Evolutionary conservation across 2,888 invertebrate genomes (phyloP).

Genomic region (Yponomeuta evonymella): DNA sequence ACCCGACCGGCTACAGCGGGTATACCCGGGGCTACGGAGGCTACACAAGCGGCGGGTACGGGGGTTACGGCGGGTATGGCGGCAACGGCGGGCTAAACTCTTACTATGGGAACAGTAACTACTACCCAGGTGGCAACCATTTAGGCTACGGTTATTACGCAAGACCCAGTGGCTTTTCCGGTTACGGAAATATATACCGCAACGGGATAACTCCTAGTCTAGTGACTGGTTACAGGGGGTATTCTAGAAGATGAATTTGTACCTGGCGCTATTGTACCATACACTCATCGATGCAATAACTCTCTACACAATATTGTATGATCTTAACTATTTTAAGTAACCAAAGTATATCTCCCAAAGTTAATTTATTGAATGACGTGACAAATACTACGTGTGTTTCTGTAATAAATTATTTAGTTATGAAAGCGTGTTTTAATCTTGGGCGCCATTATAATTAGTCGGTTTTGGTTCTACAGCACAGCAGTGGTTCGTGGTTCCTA

Average conservation of each 20-base stretch:
- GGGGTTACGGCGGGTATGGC: conserved; percentile 76
- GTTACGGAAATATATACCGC: conserved; percentile 58
- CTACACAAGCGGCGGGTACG: conserved; percentile 35
- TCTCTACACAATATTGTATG: neutral
- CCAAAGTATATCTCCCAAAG: conserved; percentile 42
- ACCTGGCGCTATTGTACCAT: neutral
- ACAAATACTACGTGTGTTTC: neutral
- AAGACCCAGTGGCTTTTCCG: conserved; percentile 31
- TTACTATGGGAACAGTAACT: conserved; percentile 76
- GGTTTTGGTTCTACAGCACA: no score
- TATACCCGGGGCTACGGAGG: conserved; percentile 22
- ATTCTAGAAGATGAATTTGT: conserved; percentile 46
- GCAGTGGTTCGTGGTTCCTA: no score
- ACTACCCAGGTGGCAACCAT: conserved; percentile 73
- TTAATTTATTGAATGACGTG: conserved; percentile 37
- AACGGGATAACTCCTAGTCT: conserved; percentile 63
- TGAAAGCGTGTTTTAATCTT: no score
- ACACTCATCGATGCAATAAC: no score
- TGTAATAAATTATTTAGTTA: neutral
- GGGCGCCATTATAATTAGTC: no score
- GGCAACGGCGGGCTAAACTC: conserved; percentile 77
- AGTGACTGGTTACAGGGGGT: conserved; percentile 71
- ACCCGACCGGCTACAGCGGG: conserved; percentile 24
- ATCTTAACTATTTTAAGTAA: conserved; percentile 4
- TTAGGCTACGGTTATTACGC: conserved; percentile 77